phyloP scores from a whole-genome alignment of 2,888 invertebrate species.

The Amaurobius ferox region DNA sequence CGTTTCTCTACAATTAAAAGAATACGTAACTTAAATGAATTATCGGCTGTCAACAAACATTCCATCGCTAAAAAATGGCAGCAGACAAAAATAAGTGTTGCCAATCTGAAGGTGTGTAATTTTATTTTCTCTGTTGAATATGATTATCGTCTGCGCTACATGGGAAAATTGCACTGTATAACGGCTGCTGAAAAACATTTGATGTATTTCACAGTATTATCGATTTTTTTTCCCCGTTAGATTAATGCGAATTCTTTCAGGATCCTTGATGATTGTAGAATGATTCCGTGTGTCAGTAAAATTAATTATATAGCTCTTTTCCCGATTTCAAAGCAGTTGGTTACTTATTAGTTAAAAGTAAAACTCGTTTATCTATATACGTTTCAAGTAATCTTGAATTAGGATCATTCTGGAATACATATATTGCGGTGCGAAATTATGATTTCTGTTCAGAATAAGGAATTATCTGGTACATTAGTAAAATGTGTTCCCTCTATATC shows the following conservation, averaged over 20 bases:
- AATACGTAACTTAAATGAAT: not conserved
- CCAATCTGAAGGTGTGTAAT: not conserved
- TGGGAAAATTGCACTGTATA: constrained; percentile 1
- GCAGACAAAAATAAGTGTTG: not conserved
- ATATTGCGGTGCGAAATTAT: too few relatives aligned
- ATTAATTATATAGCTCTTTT: not conserved
- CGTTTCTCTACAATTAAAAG: not conserved
- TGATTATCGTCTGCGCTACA: constrained; percentile 1
- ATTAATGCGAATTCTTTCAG: constrained; percentile 1
- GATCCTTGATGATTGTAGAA: not conserved
- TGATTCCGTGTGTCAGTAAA: constrained; percentile 4
- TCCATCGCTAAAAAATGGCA: not conserved
- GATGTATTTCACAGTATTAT: not conserved
- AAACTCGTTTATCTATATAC: too few relatives aligned
- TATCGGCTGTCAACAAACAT: constrained; percentile 2
- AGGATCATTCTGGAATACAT: too few relatives aligned
- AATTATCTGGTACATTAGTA: too few relatives aligned
- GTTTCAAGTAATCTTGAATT: too few relatives aligned
- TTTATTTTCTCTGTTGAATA: not conserved
- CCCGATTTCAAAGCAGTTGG: not conserved
- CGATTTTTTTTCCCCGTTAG: not conserved
- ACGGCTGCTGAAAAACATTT: not conserved
- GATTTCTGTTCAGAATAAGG: too few relatives aligned
- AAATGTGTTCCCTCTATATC: too few relatives aligned
- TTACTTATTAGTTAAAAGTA: too few relatives aligned